Evolutionary conservation across 2,797 vertebrate species (phyloP).

Genomic region (Lagocephalus sceleratus): DNA sequence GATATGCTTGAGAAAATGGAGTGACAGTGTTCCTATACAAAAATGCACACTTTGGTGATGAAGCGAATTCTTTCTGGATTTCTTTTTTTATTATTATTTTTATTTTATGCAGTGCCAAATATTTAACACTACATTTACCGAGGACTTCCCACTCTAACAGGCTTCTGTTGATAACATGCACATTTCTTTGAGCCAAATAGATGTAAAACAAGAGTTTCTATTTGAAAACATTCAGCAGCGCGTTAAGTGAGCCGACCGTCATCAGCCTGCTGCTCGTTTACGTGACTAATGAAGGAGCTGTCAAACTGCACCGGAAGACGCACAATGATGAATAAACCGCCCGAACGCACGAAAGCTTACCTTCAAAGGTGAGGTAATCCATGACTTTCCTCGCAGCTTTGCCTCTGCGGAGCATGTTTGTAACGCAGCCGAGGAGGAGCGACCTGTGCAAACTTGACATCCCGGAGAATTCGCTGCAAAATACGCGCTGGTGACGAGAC

Average conservation of each 20-base stretch:
- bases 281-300: slow-evolving; percentile 67
- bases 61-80: too few relatives aligned
- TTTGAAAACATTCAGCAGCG: slow-evolving; percentile 18
- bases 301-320: slow-evolving; percentile 47
- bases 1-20: too few relatives aligned
- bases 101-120: too few relatives aligned
- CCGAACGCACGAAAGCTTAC: slow-evolving; percentile 64
- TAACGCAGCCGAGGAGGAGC: slow-evolving; percentile 22
- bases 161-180: too few relatives aligned
- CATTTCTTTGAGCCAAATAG: too few relatives aligned
- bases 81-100: too few relatives aligned
- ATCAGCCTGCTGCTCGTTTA: slow-evolving; percentile 49
- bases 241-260: slow-evolving; percentile 28
- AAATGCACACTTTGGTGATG: too few relatives aligned
- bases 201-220: too few relatives aligned
- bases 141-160: too few relatives aligned
- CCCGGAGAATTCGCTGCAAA: slow-evolving; percentile 11
- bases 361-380: slow-evolving; percentile 69
- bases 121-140: background rate
- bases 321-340: slow-evolving; percentile 14
- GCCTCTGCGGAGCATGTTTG: slow-evolving; percentile 18
- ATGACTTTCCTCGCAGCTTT: slow-evolving; percentile 50
- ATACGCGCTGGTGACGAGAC: slow-evolving; percentile 36
- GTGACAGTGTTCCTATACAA: too few relatives aligned
- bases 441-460: slow-evolving; percentile 36